Conservation (phyloP, 2,888 invertebrate genomes). For the Drosophila bunnanda region DNA sequence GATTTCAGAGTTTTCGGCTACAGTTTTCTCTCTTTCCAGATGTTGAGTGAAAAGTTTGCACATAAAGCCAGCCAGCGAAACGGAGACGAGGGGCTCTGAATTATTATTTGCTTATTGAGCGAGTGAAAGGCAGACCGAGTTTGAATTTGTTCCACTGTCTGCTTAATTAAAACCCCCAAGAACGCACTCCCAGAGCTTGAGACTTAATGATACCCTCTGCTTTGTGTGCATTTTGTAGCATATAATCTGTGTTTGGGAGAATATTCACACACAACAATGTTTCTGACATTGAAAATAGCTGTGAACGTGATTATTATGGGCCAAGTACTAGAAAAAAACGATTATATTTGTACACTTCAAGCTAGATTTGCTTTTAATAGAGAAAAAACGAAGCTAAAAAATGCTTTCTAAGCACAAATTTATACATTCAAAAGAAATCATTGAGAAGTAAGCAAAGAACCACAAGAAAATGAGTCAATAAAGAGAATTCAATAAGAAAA, state of each 20-base stretch:
- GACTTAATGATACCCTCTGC: constrained; percentile 29
- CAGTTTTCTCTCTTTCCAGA: constrained; percentile 32
- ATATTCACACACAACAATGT: neutral
- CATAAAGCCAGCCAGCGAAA: constrained; percentile 51
- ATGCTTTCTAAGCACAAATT: neutral
- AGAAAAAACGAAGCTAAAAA: neutral
- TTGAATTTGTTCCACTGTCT: constrained; percentile 76
- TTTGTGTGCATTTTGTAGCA: neutral
- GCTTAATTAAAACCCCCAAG: constrained; percentile 67
- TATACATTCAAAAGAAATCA: neutral
- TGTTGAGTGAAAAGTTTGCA: constrained; percentile 49
- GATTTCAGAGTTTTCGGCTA: constrained; percentile 10
- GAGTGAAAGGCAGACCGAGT: constrained; percentile 41
- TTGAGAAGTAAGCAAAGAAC: neutral
- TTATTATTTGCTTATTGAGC: constrained; percentile 63
- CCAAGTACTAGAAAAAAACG: neutral
- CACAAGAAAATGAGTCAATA: neutral
- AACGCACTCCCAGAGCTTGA: constrained; percentile 2
- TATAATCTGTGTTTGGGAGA: neutral
- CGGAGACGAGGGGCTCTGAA: constrained; percentile 34
- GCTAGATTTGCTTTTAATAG: neutral
- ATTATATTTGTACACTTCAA: neutral
- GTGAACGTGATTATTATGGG: constrained; percentile 14
- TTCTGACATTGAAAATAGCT: constrained; percentile 6
- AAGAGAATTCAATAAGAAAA: too few relatives aligned